These are phyloP conservation scores for Pogonocherus hispidulus DNA, from an alignment of 2,888 invertebrate genomes.

Conservation along the genomic window DNA sequence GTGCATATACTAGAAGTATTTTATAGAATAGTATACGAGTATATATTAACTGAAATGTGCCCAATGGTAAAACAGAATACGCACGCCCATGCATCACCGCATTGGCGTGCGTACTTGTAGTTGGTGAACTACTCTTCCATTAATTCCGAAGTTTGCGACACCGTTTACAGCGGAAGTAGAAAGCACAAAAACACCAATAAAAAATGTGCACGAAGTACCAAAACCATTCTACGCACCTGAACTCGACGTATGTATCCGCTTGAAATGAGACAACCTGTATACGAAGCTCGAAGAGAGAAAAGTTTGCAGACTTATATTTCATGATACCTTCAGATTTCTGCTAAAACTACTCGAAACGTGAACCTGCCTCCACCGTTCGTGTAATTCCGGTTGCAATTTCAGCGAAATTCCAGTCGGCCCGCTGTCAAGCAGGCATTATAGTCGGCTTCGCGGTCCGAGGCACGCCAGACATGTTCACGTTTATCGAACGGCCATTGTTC, in stretches of 20 bases:
- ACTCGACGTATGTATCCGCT: not conserved
- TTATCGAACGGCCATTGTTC: slow-evolving; percentile 28
- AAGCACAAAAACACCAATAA: no score
- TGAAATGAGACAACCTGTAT: not conserved
- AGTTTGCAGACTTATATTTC: not conserved
- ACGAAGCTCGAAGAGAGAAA: not conserved
- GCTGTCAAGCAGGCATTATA: slow-evolving; percentile 15
- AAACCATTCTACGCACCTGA: no score
- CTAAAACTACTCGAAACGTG: not conserved
- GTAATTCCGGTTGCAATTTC: slow-evolving; percentile 18
- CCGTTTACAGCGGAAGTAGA: no score
- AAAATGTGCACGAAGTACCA: no score
- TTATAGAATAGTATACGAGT: no score
- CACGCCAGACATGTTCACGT: slow-evolving; percentile 31
- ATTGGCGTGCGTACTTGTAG: no score
- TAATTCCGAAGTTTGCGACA: no score
- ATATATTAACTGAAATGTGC: no score
- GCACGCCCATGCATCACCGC: no score
- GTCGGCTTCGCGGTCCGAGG: slow-evolving; percentile 8
- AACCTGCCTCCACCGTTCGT: not conserved
- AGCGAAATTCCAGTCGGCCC: slow-evolving; percentile 4
- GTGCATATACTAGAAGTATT: no score
- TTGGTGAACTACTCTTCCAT: no score
- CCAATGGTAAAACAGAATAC: no score
- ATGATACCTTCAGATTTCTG: not conserved